A percentile compares a stretch with the other conserved stretches of the same genome.
phyloP scores from a whole-genome alignment of 2,888 invertebrate species.

The Panopea generosa region DNA sequence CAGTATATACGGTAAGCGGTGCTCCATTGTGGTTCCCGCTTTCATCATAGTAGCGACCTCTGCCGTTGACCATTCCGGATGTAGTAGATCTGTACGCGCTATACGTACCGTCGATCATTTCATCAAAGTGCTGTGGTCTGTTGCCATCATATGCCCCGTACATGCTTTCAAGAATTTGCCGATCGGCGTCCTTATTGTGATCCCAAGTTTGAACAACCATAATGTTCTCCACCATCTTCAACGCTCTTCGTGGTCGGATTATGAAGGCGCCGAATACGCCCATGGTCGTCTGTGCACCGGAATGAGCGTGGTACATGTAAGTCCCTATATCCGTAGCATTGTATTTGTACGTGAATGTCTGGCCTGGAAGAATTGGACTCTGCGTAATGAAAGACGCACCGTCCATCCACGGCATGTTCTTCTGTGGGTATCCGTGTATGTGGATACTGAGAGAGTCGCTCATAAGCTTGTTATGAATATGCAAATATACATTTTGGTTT shows the following conservation, averaged over 20 bases:
- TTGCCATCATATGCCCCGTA: conserved; percentile 59
- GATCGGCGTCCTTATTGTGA: conserved; percentile 68
- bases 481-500: conserved; percentile 72
- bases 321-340: conserved; percentile 70
- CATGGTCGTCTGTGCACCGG: conserved; percentile 74
- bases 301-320: conserved; percentile 75
- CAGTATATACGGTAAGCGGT: conserved; percentile 64
- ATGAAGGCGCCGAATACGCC: conserved; percentile 79
- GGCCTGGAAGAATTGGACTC: conserved; percentile 78
- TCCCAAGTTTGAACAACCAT: conserved; percentile 74
- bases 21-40: conserved; percentile 57
- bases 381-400: conserved; percentile 78
- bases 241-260: conserved; percentile 56
- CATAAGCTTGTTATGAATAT: conserved; percentile 74
- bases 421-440: conserved; percentile 81
- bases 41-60: conserved; percentile 63
- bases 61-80: conserved; percentile 75
- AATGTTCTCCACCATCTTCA: conserved; percentile 53
- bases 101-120: conserved; percentile 55
- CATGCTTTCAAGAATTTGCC: conserved; percentile 59
- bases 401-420: conserved; percentile 76
- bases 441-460: conserved; percentile 74
- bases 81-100: conserved; percentile 62
- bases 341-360: conserved; percentile 79
- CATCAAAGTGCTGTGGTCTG: conserved; percentile 51